Base-by-base conservation (phyloP, 2,888 invertebrate species). In the Malachius bipustulatus region DNA sequence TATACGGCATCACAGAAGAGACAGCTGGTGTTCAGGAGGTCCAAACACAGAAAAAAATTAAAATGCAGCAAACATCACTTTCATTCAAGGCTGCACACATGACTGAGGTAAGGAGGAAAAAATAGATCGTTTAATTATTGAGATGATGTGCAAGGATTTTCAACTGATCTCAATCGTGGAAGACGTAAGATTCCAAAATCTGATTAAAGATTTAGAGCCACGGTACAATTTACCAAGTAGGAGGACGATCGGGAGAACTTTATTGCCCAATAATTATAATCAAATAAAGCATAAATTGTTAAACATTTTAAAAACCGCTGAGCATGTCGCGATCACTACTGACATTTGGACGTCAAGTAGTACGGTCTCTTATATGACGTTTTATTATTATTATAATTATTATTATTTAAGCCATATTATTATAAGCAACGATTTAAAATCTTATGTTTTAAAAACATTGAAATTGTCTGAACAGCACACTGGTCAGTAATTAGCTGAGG, bases 281-380 rank as follows among this genome's bases (percentile, higher is more conserved):
- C n/a, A n/a, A 19, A 19, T 19, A 6, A 19, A 19, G n/a, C 6
- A 15, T 15, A 42, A 41, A 14, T 29, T 46, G 10, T 34, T 42
- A 35, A 12, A 13, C 19, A 37, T 38, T 9, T 30, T 48, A 26
- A 33, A 35, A 32, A 10, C 26, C 24, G 32, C 42, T 14, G 26
- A 44, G 12, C 9, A 43, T 36, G 35, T 48, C 24, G 33, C 41
- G 4, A 19, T 48, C 26, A 48, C 43, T 10, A 48, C 45, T 3
- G 47, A 49, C 29, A 43, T 46, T n/a, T 49, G 46, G 47, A 35
- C 42, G 12, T 50, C 47, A 1, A 41, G 43, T 29, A 36, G 27
- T 31, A 40, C 30, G n/a, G 36, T 14, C 26, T 27, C 40, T 1
- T 47, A 44, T 33, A 26, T 45, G 6, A 41, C 45, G 10, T 34